Evolutionary conservation across 2,113 vertebrate genomes (phyloP), one percentile per base, ranked within the genome.

Genomic region (Glaucidium brasilianum): DNA sequence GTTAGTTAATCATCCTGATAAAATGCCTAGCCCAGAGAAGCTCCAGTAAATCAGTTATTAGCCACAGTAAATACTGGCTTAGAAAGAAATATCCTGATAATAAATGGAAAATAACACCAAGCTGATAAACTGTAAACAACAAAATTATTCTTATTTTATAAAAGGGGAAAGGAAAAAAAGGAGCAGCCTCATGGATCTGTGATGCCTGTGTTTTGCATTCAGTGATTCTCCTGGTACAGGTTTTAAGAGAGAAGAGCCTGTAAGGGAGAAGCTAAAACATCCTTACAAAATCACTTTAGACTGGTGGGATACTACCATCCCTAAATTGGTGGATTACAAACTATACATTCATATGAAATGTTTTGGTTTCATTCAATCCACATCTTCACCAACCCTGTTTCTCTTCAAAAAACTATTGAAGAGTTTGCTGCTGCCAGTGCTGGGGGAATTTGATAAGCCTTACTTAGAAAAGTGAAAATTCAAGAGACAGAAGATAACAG

Each of bases 1-100:
- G 85, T 78, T 95, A 94, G 76, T 92, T 97, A 94, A 92, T 97
- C 79, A 95, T 85, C 55, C 63, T 87, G 82, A 92, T 88, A 94
- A 95, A 96, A 91, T 71, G 69, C 34, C 68, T 94, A 92, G 53
- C 63, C 71, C 74, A 63, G 37, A 91, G 60, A 88, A 91, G 18
- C 13, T 76, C 55, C 62, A 89, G 93, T 84, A 91, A 81, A 94
- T 95, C 53, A 83, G 49, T 91, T 95, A 92, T 73, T 95, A 95
- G 41, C n/a, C 34, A 85, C n/a, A 85, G 55, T 81, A 93, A 95
- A 91, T 45, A 67, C 16, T 56, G 47, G 43, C n/a, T 73, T 88
- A 88, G 59, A 87, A 95, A 30, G 45, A 93, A 80, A 94, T 47
- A 56, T 50, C 84, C 55, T 79, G 63, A 83, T 89, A 92, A 91